Evolutionary conservation across 2,888 invertebrate species (phyloP), one percentile per base, ranked within the genome.

Genomic region (Archips xylosteana): DNA sequence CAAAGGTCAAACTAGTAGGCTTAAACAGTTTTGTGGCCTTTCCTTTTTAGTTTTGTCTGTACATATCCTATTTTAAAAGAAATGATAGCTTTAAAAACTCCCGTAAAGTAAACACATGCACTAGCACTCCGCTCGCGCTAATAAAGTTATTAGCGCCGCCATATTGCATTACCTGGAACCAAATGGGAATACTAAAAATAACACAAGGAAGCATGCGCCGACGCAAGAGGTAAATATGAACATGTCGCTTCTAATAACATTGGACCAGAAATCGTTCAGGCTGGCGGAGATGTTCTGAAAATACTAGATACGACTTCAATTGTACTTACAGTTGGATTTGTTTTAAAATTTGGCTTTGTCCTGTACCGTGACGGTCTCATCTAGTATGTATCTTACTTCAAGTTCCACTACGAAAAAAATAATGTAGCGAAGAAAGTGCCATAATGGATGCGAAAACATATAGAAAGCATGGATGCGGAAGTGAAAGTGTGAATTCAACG

Each of bases 181-280:
- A 60, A 15, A 69, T 63, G 62, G 63, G 63, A 68, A 69, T 64
- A 64, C 74, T 70, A 74, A 74, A 74, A 74, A 70, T 74, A 74
- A 60, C 47, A n/a, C 69, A 60, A 64, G 74, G 74, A 70, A 73
- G 68, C 60, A 23, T n/a, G 64, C 39, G 39, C 42, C 34, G 32
- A 39, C 39, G 49, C 66, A 34, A 42, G 59, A 60, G 69, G 60
- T 47, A 61, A 60, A 61, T 69, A 69, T 4, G 64, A 69, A 65
- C 42, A 70, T 45, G 69, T 64, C 70, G 23, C 12, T 36, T 70
- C 70, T 70, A 70, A 74, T 74, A 54, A 64, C 49, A 51, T 61
- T 60, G 60, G 45, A 74, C 51, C 49, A 51, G 69, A 60, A 65
- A 70, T 65, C 54, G 34, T 65, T 74, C 64, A 64, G 59, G 39